Evolutionary conservation across 1,140 invertebrate species (phyloP), one percentile per base, ranked within the genome.

Genomic region (Tachypleus tridentatus): DNA sequence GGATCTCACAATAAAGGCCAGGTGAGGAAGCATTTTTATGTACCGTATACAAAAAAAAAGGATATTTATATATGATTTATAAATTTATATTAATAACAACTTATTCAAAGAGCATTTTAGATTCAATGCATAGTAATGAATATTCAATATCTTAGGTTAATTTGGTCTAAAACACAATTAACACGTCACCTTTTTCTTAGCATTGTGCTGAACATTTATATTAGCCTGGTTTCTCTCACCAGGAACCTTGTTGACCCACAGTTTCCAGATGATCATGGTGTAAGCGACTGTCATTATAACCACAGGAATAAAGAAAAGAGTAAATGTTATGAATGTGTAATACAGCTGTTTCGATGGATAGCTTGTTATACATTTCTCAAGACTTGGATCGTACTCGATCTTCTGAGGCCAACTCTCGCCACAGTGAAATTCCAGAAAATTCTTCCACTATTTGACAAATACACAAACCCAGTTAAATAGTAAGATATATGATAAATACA

Each of bases 271-370:
- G 58, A 82, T 79, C 58, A 80, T 64, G 4, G 71, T 65, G 69
- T 82, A 82, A 4, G 79, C 77, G 8, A 76, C 71, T 0, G 75
- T 67, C 80, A 81, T 81, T 29, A 80, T 72, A 6, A 76, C 29
- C 9, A 80, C 75, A 2, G 80, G 80, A 10, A 80, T 66, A 69
- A 81, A 80, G 72, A 78, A 81, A 10, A 82, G 68, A 4, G 77
- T 74, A 6, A 79, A 68, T 49, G 76, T 75, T 10, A 80, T 72
- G 53, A 76, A 72, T 47, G 77, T 74, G 67, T 79, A 80, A 69
- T 80, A 81, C 5, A 74, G 57, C 50, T 67, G 69, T 63, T 71
- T 72, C 11, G 66, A 49, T 10, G 67, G 68, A 52, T 70, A 65
- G 3, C 6, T 60, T 4, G 49, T 47, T n/a, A 70, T 57, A 49